Conservation (phyloP, 2,888 invertebrate species). For the Rhaphigaster nebulosa region DNA sequence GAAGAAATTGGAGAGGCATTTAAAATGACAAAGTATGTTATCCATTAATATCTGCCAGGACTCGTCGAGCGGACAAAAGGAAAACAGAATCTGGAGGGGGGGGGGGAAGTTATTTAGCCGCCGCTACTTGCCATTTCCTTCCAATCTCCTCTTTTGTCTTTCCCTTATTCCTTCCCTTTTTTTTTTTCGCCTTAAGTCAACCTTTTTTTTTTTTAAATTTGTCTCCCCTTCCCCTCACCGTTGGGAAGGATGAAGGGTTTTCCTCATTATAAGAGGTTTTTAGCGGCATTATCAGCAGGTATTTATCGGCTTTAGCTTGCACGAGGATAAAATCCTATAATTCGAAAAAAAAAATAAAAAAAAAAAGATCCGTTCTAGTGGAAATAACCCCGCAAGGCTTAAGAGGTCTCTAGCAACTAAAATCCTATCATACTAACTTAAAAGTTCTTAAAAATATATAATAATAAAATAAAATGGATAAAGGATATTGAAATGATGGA, state of each 20-base stretch:
- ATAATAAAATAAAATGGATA: no score
- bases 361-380: background rate
- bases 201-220: background rate
- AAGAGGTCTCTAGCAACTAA: no score
- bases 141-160: conserved; percentile 26
- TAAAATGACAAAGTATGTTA: conserved; percentile 26
- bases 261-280: background rate
- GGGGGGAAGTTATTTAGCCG: conserved; percentile 19
- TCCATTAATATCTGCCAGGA: conserved; percentile 17
- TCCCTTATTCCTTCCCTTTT: conserved; percentile 7
- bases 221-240: background rate
- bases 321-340: background rate
- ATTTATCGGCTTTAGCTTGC: background rate
- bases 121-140: conserved; percentile 26
- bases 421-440: no score
- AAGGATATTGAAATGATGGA: no score
- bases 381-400: background rate
- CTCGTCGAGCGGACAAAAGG: conserved; percentile 22
- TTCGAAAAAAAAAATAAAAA: background rate
- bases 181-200: conserved; percentile 15
- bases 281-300: background rate
- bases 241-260: background rate
- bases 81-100: background rate
- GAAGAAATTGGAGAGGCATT: conserved; percentile 26
- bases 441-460: no score